Conservation (phyloP, 2,113 vertebrate species). For the Loxodonta africana region DNA sequence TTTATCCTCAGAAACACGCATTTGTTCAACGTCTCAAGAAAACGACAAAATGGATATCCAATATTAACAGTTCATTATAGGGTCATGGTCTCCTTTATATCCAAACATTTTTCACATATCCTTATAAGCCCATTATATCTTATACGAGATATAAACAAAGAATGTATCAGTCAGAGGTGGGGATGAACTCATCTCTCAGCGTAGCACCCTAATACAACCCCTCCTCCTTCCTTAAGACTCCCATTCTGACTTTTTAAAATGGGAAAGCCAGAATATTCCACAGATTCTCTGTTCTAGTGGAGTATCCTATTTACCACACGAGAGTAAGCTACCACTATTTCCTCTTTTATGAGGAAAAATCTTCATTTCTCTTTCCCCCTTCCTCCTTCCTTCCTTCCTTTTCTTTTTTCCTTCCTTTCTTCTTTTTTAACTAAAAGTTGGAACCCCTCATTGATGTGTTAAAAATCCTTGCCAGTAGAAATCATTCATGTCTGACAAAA, state of each 20-base stretch:
- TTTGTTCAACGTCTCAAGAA: slow-evolving; percentile 27
- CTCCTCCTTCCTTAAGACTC: slow-evolving; percentile 6
- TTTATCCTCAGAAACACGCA: background rate
- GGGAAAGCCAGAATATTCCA: background rate
- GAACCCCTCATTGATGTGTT: background rate
- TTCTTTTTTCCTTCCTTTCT: background rate
- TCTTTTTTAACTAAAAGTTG: background rate
- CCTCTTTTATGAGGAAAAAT: slow-evolving; percentile 18
- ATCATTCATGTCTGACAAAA: slow-evolving; percentile 47
- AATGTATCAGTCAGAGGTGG: background rate
- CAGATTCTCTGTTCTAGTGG: background rate
- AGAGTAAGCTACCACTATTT: background rate
- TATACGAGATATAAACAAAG: slow-evolving; percentile 36
- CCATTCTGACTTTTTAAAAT: background rate
- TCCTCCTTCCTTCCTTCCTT: background rate
- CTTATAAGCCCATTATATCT: background rate
- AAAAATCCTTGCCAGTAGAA: background rate
- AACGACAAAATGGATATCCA: background rate
- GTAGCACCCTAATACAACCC: background rate
- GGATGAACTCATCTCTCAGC: slow-evolving; percentile 42
- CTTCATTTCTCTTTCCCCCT: slow-evolving; percentile 24
- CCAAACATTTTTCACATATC: background rate
- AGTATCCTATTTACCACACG: slow-evolving; percentile 4
- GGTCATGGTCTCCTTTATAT: background rate
- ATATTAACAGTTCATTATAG: background rate